These are phyloP conservation scores for Stomorhina lunata DNA, from an alignment of 2,888 invertebrate species.

Conservation along the genomic window DNA sequence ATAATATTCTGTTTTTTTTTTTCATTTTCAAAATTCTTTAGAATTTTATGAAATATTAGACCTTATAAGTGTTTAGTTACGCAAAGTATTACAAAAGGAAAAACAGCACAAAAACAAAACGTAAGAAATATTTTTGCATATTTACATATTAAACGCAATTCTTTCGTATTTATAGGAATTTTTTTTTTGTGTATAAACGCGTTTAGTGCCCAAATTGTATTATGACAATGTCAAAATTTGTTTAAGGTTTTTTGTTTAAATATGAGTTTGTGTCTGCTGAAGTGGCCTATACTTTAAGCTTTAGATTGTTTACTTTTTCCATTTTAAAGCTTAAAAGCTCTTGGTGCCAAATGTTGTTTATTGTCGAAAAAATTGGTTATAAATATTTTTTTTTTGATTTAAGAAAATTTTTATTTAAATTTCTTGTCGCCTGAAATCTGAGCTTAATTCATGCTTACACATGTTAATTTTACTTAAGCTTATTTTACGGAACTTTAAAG, in stretches of 20 bases:
- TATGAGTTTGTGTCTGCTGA: neutral
- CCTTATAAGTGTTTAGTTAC: constrained; percentile 59
- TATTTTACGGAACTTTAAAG: constrained; percentile 19
- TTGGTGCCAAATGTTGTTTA: neutral
- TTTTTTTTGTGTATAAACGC: constrained; percentile 1
- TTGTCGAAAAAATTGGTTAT: too few relatives aligned
- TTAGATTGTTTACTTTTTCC: neutral
- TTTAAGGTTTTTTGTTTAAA: neutral
- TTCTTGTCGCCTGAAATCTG: constrained; percentile 66
- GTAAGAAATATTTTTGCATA: constrained; percentile 33
- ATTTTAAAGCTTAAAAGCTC: neutral
- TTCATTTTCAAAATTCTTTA: too few relatives aligned
- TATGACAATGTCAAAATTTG: constrained; percentile 43
- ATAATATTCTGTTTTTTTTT: too few relatives aligned
- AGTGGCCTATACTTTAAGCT: neutral
- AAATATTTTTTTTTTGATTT: neutral
- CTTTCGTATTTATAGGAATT: neutral
- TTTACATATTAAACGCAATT: constrained; percentile 57
- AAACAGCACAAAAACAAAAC: neutral
- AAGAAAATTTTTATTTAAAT: constrained; percentile 20
- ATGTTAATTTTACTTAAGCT: constrained; percentile 59
- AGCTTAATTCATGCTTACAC: constrained; percentile 69
- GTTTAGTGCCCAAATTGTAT: constrained; percentile 23
- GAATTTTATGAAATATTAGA: constrained; percentile 64
- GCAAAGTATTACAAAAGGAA: constrained; percentile 41